phyloP scores from a whole-genome alignment of 2,888 invertebrate genomes.

The Pristionchus exspectatus region DNA sequence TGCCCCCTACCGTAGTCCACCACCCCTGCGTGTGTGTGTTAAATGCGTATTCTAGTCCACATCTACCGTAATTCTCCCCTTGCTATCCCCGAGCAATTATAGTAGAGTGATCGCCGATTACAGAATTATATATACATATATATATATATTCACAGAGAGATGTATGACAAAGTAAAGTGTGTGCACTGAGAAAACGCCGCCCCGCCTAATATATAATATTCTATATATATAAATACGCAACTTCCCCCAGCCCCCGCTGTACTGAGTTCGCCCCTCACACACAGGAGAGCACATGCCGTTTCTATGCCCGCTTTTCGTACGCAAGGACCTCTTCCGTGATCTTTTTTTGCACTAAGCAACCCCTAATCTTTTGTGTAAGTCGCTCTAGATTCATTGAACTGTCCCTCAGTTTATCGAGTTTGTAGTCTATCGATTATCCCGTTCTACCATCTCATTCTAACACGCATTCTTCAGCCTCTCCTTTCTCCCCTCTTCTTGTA shows the following conservation, averaged over 20 bases:
- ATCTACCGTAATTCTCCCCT: background rate
- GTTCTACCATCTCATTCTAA: conserved; percentile 39
- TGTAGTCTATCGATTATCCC: conserved; percentile 33
- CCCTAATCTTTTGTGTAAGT: background rate
- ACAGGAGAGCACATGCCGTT: background rate
- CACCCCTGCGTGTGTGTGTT: background rate
- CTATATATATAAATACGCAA: conserved; percentile 5
- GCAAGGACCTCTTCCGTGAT: conserved; percentile 23
- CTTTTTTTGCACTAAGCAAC: background rate
- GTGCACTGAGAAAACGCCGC: background rate
- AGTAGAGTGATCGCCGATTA: background rate
- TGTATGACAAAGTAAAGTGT: conserved; percentile 22
- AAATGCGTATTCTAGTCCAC: conserved; percentile 15
- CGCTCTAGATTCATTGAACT: conserved; percentile 4
- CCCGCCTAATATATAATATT: conserved; percentile 28
- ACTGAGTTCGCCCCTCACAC: background rate
- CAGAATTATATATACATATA: background rate
- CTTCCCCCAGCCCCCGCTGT: background rate
- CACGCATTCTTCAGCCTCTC: conserved; percentile 17
- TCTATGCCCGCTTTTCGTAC: background rate
- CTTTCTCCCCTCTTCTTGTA: background rate
- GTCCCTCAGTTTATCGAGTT: conserved; percentile 7
- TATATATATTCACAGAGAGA: background rate
- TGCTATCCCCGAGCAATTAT: background rate
- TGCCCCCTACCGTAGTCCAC: background rate